Conservation (phyloP, 2,113 vertebrate species). For the Solea senegalensis region DNA sequence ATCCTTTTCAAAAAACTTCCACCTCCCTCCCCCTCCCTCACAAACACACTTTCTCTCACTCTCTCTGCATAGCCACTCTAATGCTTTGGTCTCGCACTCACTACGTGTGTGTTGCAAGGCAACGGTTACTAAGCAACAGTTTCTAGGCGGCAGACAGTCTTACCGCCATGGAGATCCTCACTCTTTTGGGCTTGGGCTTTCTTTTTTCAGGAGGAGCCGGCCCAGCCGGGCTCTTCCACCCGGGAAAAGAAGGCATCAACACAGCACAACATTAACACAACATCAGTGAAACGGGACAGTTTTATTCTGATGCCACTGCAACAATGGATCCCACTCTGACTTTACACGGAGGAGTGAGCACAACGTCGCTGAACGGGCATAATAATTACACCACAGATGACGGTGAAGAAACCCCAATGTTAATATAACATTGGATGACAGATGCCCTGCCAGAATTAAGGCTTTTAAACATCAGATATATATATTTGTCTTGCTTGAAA, state of each 20-base stretch:
- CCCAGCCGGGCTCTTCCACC: constrained; percentile 81
- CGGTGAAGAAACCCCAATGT: constrained; percentile 27
- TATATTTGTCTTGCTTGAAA: background rate
- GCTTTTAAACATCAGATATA: constrained; percentile 28
- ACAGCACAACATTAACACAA: constrained; percentile 76
- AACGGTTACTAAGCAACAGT: constrained; percentile 79
- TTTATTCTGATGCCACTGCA: constrained; percentile 37
- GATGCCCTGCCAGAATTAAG: constrained; percentile 22
- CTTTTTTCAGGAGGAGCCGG: constrained; percentile 82
- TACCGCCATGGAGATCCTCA: constrained; percentile 93
- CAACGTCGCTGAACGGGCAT: constrained; percentile 64
- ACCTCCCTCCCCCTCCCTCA: constrained; percentile 11
- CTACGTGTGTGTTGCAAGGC: constrained; percentile 66
- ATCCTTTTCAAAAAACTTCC: background rate
- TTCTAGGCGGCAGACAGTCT: constrained; percentile 79
- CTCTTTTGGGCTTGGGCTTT: constrained; percentile 89
- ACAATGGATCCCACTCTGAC: constrained; percentile 46
- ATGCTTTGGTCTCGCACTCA: constrained; percentile 57
- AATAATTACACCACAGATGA: constrained; percentile 61
- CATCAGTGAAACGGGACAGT: constrained; percentile 50
- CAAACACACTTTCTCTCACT: constrained; percentile 11
- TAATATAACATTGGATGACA: constrained; percentile 23
- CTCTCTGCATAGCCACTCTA: constrained; percentile 48
- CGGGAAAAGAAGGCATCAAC: constrained; percentile 66
- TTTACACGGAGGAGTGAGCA: constrained; percentile 48